A percentile compares a stretch with the other conserved stretches of the same genome.
These are phyloP conservation scores for Coenonympha glycerion DNA, from an alignment of 2,888 invertebrate species.

Conservation along the genomic window DNA sequence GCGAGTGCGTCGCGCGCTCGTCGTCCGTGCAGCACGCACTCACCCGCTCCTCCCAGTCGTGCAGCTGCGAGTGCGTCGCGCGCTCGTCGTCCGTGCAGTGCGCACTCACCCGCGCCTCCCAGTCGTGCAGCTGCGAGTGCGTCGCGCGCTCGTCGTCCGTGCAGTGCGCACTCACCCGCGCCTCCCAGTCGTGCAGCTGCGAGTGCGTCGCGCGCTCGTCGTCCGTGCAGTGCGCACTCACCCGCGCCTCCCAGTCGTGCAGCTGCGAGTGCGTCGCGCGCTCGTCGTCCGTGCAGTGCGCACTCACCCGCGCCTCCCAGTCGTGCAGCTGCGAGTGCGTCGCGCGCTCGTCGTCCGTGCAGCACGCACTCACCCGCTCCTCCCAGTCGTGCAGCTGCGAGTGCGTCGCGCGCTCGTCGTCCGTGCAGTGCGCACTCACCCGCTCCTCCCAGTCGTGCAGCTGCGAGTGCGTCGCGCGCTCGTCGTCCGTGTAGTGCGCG, in stretches of 20 bases:
- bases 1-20: too few relatives aligned
- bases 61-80: too few relatives aligned
- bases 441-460: conserved; percentile 46
- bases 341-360: too few relatives aligned
- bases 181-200: background rate
- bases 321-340: conserved; percentile 56
- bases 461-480: conserved; percentile 28
- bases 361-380: conserved; percentile 37
- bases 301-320: conserved; percentile 41
- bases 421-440: conserved; percentile 38
- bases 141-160: conserved; percentile 31
- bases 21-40: too few relatives aligned
- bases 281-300: background rate
- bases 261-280: background rate
- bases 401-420: conserved; percentile 27
- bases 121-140: conserved; percentile 36
- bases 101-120: conserved; percentile 48
- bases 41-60: too few relatives aligned
- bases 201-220: conserved; percentile 28
- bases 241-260: background rate
- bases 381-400: conserved; percentile 48
- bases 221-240: background rate
- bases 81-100: too few relatives aligned
- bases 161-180: conserved; percentile 25
- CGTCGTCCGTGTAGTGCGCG: conserved; percentile 33